phyloP scores from a whole-genome alignment of 1,140 invertebrate genomes.

The Gryllus bimaculatus region DNA sequence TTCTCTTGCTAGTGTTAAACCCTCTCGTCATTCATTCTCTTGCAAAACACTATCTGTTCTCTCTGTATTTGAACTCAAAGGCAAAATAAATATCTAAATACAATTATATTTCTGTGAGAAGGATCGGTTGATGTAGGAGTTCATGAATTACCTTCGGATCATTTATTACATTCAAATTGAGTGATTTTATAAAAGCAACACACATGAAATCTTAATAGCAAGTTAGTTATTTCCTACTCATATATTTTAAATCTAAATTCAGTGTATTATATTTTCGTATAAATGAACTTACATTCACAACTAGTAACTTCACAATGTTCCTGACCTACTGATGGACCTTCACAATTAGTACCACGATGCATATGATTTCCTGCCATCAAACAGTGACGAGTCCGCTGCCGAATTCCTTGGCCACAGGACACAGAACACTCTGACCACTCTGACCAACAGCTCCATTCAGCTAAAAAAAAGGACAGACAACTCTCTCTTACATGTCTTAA shows the following conservation, averaged over 20 bases:
- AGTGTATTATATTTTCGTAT: not conserved
- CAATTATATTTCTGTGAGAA: too few relatives aligned
- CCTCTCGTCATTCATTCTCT: too few relatives aligned
- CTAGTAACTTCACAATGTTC: conserved; percentile 49
- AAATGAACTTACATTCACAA: conserved; percentile 42
- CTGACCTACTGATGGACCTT: conserved; percentile 32
- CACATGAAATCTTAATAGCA: too few relatives aligned
- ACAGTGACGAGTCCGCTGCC: conserved; percentile 49
- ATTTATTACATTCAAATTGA: conserved; percentile 6
- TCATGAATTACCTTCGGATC: too few relatives aligned
- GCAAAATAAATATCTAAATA: too few relatives aligned
- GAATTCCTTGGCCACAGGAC: conserved; percentile 58
- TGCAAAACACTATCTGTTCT: too few relatives aligned
- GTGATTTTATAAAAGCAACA: not conserved
- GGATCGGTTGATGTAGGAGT: too few relatives aligned
- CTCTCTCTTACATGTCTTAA: too few relatives aligned
- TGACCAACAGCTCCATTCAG: conserved; percentile 72
- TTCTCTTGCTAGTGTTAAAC: too few relatives aligned
- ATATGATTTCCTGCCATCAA: conserved; percentile 36
- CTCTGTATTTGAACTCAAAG: too few relatives aligned
- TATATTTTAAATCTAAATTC: not conserved
- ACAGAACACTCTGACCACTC: conserved; percentile 71
- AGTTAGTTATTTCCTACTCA: not conserved
- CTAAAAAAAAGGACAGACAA: conserved; percentile 28
- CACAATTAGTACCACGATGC: conserved; percentile 40